Conservation (phyloP, 1,140 invertebrate genomes). For the Cylas formicarius region DNA sequence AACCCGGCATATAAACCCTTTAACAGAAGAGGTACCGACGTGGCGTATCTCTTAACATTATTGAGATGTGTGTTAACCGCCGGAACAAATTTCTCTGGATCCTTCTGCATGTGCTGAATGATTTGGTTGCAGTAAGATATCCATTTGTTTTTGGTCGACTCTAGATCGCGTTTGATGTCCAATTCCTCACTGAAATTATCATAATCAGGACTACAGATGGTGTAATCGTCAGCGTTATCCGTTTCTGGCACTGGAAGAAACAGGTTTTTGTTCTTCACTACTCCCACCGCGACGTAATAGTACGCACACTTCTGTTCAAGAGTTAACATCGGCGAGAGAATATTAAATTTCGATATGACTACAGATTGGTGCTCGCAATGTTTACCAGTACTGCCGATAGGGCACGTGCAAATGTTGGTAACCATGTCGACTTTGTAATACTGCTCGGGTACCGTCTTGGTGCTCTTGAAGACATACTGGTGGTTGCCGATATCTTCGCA, state of each 20-base stretch:
- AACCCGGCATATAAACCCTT: constrained; percentile 13
- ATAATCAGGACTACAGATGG: too few species aligned
- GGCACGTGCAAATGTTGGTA: constrained; percentile 9
- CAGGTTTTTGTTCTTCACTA: constrained; percentile 8
- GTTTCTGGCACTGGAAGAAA: constrained; percentile 5
- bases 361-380: constrained; percentile 5
- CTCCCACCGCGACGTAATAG: constrained; percentile 5
- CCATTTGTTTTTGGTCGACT: constrained; percentile 11
- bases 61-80: constrained; percentile 10
- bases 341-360: constrained; percentile 1
- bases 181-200: too few species aligned
- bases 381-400: not conserved
- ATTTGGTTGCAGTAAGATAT: constrained; percentile 10
- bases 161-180: constrained; percentile 1
- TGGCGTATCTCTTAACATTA: constrained; percentile 11
- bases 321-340: constrained; percentile 3
- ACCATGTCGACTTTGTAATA: constrained; percentile 14
- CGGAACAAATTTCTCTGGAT: constrained; percentile 10
- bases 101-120: constrained; percentile 6
- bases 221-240: too few species aligned
- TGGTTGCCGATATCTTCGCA: constrained; percentile 11
- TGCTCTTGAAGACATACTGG: constrained; percentile 8
- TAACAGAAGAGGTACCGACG: constrained; percentile 6
- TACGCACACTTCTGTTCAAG: constrained; percentile 5
- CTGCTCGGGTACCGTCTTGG: not conserved